phyloP scores from a whole-genome alignment of 2,797 vertebrate genomes.

The Peromyscus attwateri region DNA sequence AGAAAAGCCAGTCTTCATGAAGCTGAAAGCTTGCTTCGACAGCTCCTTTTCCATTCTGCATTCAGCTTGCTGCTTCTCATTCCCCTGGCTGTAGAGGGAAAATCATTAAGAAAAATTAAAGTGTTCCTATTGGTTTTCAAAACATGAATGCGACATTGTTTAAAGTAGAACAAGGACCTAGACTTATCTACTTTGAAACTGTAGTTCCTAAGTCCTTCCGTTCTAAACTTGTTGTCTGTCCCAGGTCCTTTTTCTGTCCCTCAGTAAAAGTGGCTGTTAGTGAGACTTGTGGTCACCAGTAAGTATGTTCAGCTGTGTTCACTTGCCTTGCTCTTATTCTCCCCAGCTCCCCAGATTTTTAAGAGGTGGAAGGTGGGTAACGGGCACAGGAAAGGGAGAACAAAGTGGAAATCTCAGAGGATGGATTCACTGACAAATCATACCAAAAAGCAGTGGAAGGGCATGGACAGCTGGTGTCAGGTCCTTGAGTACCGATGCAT shows the following conservation, averaged over 20 bases:
- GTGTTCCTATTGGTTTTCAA: slow-evolving; percentile 25
- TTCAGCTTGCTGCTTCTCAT: slow-evolving; percentile 20
- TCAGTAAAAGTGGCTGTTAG: not conserved
- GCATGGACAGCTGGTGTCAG: not conserved
- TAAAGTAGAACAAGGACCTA: not conserved
- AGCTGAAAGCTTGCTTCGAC: not conserved
- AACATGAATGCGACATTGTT: not conserved
- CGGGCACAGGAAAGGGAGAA: slow-evolving; percentile 23
- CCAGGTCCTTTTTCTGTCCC: not conserved
- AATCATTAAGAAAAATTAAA: slow-evolving; percentile 6
- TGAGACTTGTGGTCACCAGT: not conserved
- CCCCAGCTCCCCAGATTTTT: not conserved
- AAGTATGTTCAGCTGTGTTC: not conserved
- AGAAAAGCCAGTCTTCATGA: not conserved
- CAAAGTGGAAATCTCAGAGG: not conserved
- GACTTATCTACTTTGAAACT: slow-evolving; percentile 35
- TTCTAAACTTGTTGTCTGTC: slow-evolving; percentile 29
- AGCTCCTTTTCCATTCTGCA: not conserved
- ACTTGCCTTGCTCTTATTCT: slow-evolving; percentile 53
- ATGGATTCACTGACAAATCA: not conserved
- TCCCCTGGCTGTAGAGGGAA: not conserved
- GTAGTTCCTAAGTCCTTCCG: not conserved
- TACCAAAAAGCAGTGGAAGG: not conserved
- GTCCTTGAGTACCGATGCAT: not conserved
- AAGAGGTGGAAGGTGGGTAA: not conserved